These are phyloP conservation scores for Salvelinus namaycush DNA, from an alignment of 2,113 vertebrate genomes.

Conservation along the genomic window DNA sequence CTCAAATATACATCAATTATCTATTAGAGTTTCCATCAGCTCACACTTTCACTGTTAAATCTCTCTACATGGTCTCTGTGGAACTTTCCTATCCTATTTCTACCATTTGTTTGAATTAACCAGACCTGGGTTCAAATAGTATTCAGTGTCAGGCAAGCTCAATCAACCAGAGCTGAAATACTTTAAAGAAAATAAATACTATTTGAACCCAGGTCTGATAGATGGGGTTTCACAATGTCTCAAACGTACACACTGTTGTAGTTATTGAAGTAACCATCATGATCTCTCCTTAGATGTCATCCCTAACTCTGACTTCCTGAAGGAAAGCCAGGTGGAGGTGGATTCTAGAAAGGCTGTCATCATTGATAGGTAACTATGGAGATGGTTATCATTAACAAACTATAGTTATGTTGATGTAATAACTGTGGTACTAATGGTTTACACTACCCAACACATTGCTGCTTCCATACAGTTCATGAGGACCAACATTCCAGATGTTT, in stretches of 20 bases:
- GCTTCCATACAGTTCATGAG: conserved; percentile 76
- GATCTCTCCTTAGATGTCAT: conserved; percentile 67
- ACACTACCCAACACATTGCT: no score
- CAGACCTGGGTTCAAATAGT: no score
- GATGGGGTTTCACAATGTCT: no score
- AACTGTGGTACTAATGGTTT: no score
- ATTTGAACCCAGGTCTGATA: no score
- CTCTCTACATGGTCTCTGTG: background rate
- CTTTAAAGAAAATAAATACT: no score
- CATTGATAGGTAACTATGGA: conserved; percentile 77
- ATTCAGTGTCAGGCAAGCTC: no score
- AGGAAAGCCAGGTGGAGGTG: conserved; percentile 68
- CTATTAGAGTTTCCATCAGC: background rate
- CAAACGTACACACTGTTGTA: no score
- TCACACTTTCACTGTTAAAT: background rate
- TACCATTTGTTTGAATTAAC: background rate
- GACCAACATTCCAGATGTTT: conserved; percentile 79
- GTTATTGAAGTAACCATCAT: background rate
- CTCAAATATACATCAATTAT: background rate
- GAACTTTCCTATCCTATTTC: background rate
- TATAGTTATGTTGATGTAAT: no score
- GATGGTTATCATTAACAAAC: no score
- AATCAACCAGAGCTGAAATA: no score
- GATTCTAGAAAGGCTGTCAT: conserved; percentile 73
- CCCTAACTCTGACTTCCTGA: conserved; percentile 78